Evolutionary conservation across 2,888 invertebrate genomes (phyloP).

Genomic region (Agonopterix arenella): DNA sequence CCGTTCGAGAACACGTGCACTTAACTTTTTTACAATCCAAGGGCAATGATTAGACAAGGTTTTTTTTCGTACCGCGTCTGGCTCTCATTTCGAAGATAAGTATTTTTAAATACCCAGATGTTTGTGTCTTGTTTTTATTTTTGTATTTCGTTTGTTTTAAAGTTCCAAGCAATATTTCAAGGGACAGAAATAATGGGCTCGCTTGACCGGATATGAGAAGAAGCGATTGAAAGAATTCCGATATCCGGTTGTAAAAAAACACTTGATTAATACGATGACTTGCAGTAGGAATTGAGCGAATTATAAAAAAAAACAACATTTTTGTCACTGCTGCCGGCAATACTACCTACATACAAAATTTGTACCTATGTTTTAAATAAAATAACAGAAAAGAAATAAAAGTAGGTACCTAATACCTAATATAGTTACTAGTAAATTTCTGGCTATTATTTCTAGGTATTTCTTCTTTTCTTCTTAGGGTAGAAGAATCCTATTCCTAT

Average conservation of each 20-base stretch:
- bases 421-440: too few relatives aligned
- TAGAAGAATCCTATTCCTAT: too few relatives aligned
- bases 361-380: too few relatives aligned
- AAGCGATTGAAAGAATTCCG: slow-evolving; percentile 6
- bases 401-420: too few relatives aligned
- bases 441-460: too few relatives aligned
- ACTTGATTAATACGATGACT: background rate
- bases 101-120: background rate
- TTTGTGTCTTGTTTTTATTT: too few relatives aligned
- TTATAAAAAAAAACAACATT: background rate
- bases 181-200: slow-evolving; percentile 4
- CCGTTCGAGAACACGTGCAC: slow-evolving; percentile 16
- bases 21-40: slow-evolving; percentile 13
- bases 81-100: background rate
- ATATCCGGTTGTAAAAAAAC: slow-evolving; percentile 5
- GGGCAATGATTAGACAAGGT: slow-evolving; percentile 12
- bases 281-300: background rate
- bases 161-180: background rate
- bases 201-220: slow-evolving; percentile 12
- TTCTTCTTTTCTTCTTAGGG: too few relatives aligned
- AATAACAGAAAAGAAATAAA: too few relatives aligned
- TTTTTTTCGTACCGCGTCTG: slow-evolving; percentile 7
- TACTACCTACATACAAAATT: too few relatives aligned
- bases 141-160: too few relatives aligned
- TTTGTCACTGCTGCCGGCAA: too few relatives aligned